Base-by-base conservation (phyloP, 2,113 vertebrate genomes). In the Loxodonta africana region DNA sequence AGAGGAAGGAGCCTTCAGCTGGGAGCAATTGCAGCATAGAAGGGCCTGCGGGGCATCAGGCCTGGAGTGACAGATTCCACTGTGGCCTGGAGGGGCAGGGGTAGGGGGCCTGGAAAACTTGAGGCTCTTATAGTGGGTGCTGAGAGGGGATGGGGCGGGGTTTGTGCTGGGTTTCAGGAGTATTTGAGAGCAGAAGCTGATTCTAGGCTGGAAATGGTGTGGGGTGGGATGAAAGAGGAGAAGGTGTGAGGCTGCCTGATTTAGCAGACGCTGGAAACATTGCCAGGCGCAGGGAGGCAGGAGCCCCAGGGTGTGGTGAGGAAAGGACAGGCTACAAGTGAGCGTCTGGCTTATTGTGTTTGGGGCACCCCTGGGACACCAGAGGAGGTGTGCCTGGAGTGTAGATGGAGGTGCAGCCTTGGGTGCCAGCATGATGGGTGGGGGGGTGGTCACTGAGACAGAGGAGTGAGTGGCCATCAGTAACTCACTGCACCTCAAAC, bases 21-120 rank as follows among this genome's bases (percentile, higher is more conserved):
- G 26, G 3, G 15, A 14, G 15, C 21, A 17, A 8, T 23, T 15
- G 14, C 41, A 20, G 15, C 77, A 2, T 0, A 3, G 6, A 41
- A 37, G 65, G 82, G 30, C 62, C 71, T 17, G 1, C 0, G 0
- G 11, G 17, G 17, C 62, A 2, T 41, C 51, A 17, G 88, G 37
- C 48, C 25, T 14, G 26, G 48, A 30, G 33, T 10, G 51, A 41
- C n/a, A 48, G 41, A 48, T 30, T n/a, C 74, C 23, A 15, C 78
- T 41, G 4, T 18, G 41, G 30, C 44, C 26, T 15, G 73, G 44
- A 28, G 57, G 41, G 5, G 11, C 28, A 53, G 9, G 57, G 7
- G 60, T 21, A 62, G 14, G 48, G 44, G 6, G 41, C 37, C 73
- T 25, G 48, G n/a, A 37, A 28, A 14, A 44, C 12, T 26, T 1